Evolutionary conservation across 1,140 invertebrate species (phyloP).

Genomic region (Panulirus ornatus): DNA sequence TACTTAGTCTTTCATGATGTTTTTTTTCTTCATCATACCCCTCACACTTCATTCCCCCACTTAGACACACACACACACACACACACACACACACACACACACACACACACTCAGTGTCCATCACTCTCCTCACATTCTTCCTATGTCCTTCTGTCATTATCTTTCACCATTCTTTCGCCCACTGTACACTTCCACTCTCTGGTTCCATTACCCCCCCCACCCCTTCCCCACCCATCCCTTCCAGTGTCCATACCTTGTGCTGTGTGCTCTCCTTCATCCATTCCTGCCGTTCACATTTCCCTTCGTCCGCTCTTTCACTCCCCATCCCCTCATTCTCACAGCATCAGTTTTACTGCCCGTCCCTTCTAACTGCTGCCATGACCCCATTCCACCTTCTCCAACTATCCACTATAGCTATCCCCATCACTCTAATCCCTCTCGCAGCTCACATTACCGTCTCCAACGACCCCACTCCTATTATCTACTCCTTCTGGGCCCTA

Average conservation of each 20-base stretch:
- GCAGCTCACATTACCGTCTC: no score
- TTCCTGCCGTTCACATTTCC: not conserved
- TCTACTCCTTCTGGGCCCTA: no score
- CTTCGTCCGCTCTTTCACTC: not conserved
- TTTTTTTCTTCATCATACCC: no score
- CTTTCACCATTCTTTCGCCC: not conserved
- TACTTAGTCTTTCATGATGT: no score
- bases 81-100: conserved; percentile 17
- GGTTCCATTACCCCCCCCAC: not conserved
- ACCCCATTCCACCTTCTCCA: no score
- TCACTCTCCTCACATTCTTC: not conserved
- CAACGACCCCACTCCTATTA: no score
- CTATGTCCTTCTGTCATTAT: not conserved
- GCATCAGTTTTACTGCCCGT: no score
- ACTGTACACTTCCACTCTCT: not conserved
- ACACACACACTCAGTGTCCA: not conserved
- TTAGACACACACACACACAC: conserved; percentile 6
- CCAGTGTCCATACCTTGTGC: not conserved
- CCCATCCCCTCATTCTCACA: not conserved
- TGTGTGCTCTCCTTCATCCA: not conserved
- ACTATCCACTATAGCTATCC: not conserved
- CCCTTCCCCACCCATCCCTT: not conserved
- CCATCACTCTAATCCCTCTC: no score
- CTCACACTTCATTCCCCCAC: not conserved
- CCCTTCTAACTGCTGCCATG: not conserved